Evolutionary conservation across 1,140 invertebrate species (phyloP).

Genomic region (Calephelis virginiensis): DNA sequence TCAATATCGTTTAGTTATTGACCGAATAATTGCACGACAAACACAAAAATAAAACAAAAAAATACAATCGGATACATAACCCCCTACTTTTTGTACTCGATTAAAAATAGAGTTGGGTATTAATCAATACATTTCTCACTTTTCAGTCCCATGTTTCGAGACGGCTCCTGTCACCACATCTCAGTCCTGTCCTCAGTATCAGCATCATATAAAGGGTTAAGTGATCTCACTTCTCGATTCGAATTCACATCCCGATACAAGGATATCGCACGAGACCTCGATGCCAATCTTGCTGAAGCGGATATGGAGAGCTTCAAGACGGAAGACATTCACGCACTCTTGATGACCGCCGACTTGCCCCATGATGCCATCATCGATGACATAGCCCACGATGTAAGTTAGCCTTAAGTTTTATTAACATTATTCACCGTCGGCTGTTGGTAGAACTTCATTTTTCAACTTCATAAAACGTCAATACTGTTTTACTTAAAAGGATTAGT

Average conservation of each 20-base stretch:
- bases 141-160: constrained; percentile 84
- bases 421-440: too few relatives aligned
- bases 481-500: too few relatives aligned
- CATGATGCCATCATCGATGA: constrained; percentile 75
- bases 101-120: neutral
- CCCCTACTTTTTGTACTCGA: too few relatives aligned
- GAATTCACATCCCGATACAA: constrained; percentile 85
- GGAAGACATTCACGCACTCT: constrained; percentile 92
- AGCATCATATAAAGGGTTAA: constrained; percentile 86
- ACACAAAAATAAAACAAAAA: neutral
- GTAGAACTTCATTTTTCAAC: too few relatives aligned
- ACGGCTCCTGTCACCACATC: constrained; percentile 87
- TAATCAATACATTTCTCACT: constrained; percentile 31
- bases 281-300: constrained; percentile 94
- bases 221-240: constrained; percentile 81
- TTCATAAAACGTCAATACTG: too few relatives aligned
- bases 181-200: constrained; percentile 89
- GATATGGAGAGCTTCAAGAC: constrained; percentile 96
- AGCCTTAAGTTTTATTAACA: neutral
- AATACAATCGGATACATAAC: too few relatives aligned
- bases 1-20: too few relatives aligned
- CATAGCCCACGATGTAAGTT: constrained; percentile 70
- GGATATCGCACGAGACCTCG: constrained; percentile 90
- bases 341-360: constrained; percentile 85
- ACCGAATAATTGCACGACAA: too few relatives aligned